Evolutionary conservation across 2,888 invertebrate species (phyloP).

Genomic region (Cremastinae sp.): DNA sequence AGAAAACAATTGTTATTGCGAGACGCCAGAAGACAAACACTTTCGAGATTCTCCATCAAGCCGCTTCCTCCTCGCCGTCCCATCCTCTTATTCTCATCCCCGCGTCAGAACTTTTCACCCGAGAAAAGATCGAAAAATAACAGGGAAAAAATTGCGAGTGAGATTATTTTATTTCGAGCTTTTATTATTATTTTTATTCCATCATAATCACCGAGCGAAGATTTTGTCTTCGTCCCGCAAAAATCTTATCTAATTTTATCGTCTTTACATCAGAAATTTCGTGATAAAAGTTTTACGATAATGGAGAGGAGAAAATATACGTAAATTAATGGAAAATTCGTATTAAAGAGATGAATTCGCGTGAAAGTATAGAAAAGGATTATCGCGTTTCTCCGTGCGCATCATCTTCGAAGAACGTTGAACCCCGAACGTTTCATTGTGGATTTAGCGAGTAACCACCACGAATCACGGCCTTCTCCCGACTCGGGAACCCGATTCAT

Average conservation of each 20-base stretch:
- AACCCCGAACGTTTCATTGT: conserved; percentile 48
- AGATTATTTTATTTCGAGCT: conserved; percentile 25
- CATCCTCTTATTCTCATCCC: conserved; percentile 11
- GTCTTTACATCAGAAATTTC: no score
- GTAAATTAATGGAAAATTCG: no score
- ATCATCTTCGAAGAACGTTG: conserved; percentile 46
- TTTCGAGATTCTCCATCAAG: conserved; percentile 13
- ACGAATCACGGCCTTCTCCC: not conserved
- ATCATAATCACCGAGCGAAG: no score
- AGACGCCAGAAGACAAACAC: conserved; percentile 48
- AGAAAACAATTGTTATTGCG: conserved; percentile 57
- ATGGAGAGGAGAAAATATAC: no score
- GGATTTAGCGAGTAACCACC: conserved; percentile 37
- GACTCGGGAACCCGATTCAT: not conserved
- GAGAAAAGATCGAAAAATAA: conserved; percentile 25
- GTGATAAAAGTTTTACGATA: no score
- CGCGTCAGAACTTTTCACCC: conserved; percentile 16
- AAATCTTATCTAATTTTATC: no score
- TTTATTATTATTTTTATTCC: no score
- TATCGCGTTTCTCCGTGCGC: conserved; percentile 50
- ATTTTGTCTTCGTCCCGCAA: no score
- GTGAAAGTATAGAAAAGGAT: conserved; percentile 48
- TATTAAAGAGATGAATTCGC: conserved; percentile 39
- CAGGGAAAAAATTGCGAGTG: not conserved
- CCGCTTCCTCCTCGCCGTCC: not conserved